Evolutionary conservation across 2,888 invertebrate species (phyloP).

Genomic region (Drosophila anomelani): DNA sequence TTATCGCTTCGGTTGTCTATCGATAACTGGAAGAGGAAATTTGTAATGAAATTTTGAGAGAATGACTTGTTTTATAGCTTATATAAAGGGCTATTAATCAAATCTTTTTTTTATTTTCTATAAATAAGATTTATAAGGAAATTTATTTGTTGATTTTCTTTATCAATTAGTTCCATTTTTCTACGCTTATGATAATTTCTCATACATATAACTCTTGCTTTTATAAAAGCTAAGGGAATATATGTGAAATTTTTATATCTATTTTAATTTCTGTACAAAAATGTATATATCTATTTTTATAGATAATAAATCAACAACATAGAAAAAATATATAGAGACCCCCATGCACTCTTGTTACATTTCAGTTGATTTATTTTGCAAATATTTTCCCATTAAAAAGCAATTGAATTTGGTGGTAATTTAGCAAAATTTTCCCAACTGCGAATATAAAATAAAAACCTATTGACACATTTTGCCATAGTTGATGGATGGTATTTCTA

Average conservation of each 20-base stretch:
- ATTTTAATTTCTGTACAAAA: not conserved
- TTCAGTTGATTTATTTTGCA: not conserved
- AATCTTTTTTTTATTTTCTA: no score
- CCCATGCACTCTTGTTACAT: not conserved
- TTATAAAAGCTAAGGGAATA: not conserved
- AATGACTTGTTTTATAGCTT: not conserved
- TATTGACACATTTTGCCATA: conserved; percentile 2
- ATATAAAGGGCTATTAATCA: not conserved
- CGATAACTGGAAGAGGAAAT: not conserved
- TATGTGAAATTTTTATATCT: no score
- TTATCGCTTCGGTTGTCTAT: conserved; percentile 23
- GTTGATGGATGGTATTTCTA: conserved; percentile 8
- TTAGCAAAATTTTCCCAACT: not conserved
- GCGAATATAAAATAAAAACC: not conserved
- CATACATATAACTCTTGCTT: no score
- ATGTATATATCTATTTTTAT: not conserved
- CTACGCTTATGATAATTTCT: no score
- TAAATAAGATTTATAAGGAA: no score
- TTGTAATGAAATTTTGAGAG: not conserved
- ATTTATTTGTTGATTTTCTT: no score
- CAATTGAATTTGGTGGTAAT: conserved; percentile 8
- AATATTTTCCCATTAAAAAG: not conserved
- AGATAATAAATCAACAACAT: not conserved
- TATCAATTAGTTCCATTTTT: no score
- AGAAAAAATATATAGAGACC: not conserved